Conservation (phyloP, 1,140 invertebrate genomes). For the Drosophila orena region DNA sequence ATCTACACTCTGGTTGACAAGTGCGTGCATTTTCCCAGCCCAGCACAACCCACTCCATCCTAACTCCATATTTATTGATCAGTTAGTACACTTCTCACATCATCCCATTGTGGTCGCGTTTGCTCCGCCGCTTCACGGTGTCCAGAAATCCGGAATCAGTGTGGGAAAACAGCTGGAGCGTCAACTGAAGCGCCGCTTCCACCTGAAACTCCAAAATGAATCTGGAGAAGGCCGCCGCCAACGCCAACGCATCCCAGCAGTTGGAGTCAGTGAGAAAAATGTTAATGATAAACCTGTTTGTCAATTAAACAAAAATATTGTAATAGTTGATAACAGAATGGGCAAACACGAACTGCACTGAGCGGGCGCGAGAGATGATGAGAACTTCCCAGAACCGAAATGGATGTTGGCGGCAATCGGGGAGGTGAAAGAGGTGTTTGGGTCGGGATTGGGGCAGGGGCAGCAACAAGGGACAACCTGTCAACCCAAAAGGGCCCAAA, state of each 20-base stretch:
- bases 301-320: constrained; percentile 83
- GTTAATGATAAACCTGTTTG: constrained; percentile 81
- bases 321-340: constrained; percentile 81
- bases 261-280: constrained; percentile 56
- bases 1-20: neutral
- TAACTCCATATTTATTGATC: constrained; percentile 35
- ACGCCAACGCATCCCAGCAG: constrained; percentile 56
- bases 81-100: constrained; percentile 43
- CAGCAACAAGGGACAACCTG: constrained; percentile 60
- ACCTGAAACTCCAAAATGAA: constrained; percentile 7
- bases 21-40: neutral
- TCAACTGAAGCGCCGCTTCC: constrained; percentile 63
- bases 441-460: neutral
- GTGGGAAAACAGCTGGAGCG: constrained; percentile 80
- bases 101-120: constrained; percentile 32
- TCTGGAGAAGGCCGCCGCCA: constrained; percentile 44
- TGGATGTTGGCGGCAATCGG: constrained; percentile 4
- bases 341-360: constrained; percentile 55
- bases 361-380: constrained; percentile 54
- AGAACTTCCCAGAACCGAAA: constrained; percentile 74
- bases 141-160: constrained; percentile 66
- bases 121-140: constrained; percentile 36
- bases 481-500: constrained; percentile 67
- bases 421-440: too few species aligned
- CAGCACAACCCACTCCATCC: neutral